These are phyloP conservation scores for Teleiodes luculella DNA, from an alignment of 2,888 invertebrate genomes.

Conservation along the genomic window DNA sequence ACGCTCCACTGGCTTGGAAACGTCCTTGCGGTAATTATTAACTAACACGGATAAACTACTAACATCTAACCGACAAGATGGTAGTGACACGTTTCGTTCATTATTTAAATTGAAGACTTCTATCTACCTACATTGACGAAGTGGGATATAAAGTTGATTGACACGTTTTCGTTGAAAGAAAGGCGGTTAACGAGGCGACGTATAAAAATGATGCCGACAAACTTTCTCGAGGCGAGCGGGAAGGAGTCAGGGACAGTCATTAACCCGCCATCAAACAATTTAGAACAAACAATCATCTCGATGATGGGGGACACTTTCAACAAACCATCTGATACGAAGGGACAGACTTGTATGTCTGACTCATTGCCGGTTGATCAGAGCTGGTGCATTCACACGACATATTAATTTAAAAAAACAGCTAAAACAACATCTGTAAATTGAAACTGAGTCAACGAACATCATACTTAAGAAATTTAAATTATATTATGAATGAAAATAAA, in stretches of 20 bases:
- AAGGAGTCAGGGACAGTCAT: constrained; percentile 63
- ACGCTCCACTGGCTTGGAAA: constrained; percentile 54
- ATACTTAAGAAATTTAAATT: background rate
- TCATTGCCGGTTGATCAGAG: constrained; percentile 31
- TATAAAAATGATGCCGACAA: constrained; percentile 46
- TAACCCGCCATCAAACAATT: constrained; percentile 63
- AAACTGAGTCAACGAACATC: constrained; percentile 17
- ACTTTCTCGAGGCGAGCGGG: constrained; percentile 44
- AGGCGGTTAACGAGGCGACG: constrained; percentile 27
- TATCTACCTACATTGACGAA: background rate
- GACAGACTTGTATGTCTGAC: constrained; percentile 47
- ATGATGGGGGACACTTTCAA: constrained; percentile 48
- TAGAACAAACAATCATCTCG: constrained; percentile 56
- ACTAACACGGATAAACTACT: constrained; percentile 6
- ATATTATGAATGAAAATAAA: constrained; percentile 6
- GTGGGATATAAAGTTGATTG: constrained; percentile 7
- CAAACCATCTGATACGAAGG: constrained; percentile 43
- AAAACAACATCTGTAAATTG: constrained; percentile 23
- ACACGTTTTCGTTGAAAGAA: constrained; percentile 27
- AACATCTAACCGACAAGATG: background rate
- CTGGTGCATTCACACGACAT: constrained; percentile 20
- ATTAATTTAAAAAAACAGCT: constrained; percentile 24
- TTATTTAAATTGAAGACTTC: no score
- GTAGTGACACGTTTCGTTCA: no score
- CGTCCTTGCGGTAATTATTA: constrained; percentile 25